phyloP scores from a whole-genome alignment of 2,113 vertebrate species.

The Triplophysa tibetana region DNA sequence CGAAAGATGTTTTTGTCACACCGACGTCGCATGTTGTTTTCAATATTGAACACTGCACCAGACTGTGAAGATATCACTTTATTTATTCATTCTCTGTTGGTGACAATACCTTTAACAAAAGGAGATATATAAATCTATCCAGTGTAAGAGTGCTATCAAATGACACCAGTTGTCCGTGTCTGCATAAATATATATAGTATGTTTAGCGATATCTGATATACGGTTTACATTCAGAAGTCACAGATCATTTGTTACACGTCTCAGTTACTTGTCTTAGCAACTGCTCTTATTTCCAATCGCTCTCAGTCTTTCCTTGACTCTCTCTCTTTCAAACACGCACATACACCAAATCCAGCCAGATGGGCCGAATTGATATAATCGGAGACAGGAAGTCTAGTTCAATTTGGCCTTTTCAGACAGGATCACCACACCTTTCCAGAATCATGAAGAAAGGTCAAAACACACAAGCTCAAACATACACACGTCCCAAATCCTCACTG shows the following conservation, averaged over 20 bases:
- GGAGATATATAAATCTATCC: not conserved
- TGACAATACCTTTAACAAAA: constrained; percentile 2
- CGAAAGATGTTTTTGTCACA: too few relatives aligned
- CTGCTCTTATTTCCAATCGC: not conserved
- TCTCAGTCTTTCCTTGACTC: not conserved
- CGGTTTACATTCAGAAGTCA: constrained; percentile 12
- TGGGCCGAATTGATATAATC: constrained; percentile 34
- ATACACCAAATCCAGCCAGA: constrained; percentile 19
- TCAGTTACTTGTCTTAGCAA: not conserved
- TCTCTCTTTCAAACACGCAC: not conserved
- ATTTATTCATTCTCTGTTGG: constrained; percentile 13
- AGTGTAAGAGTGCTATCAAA: not conserved
- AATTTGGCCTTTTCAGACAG: constrained; percentile 46
- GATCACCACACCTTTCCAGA: constrained; percentile 43
- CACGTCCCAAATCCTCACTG: not conserved
- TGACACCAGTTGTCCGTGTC: not conserved
- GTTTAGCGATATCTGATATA: constrained; percentile 12
- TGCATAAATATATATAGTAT: constrained; percentile 1
- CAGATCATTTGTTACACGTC: not conserved
- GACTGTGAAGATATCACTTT: not conserved
- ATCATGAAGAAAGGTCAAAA: constrained; percentile 49
- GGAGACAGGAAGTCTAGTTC: constrained; percentile 49
- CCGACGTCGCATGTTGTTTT: too few relatives aligned
- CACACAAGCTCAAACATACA: constrained; percentile 15
- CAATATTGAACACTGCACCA: too few relatives aligned